Conservation (phyloP, 2,797 vertebrate genomes). For the Botia kubotai region DNA sequence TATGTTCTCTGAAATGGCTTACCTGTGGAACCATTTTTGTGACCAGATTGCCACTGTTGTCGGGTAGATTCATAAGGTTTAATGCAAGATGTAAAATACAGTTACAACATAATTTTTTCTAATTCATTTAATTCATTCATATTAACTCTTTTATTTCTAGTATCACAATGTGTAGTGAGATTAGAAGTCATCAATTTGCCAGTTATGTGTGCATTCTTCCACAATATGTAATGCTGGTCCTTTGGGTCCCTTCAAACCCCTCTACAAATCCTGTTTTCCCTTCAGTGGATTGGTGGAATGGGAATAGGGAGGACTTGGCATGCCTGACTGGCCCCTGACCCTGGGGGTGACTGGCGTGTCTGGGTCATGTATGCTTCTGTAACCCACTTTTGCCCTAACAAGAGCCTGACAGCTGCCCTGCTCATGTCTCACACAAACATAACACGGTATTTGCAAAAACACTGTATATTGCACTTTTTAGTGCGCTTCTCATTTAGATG, state of each 20-base stretch:
- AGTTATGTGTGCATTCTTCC: conserved; percentile 34
- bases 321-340: conserved; percentile 90
- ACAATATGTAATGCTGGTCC: conserved; percentile 6
- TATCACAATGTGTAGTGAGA: not conserved
- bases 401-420: conserved; percentile 78
- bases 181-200: conserved; percentile 11
- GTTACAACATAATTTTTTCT: too few relatives aligned
- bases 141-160: too few relatives aligned
- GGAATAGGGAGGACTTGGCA: conserved; percentile 63
- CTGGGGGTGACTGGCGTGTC: conserved; percentile 84
- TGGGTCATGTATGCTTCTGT: conserved; percentile 79
- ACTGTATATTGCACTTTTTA: not conserved
- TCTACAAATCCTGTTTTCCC: conserved; percentile 60
- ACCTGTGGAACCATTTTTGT: too few relatives aligned
- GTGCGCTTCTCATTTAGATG: too few relatives aligned
- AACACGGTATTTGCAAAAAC: conserved; percentile 25
- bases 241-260: conserved; percentile 60
- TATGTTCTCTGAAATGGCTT: too few relatives aligned
- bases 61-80: too few relatives aligned
- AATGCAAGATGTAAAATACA: too few relatives aligned
- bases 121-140: too few relatives aligned
- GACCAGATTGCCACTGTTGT: too few relatives aligned
- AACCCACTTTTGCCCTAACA: conserved; percentile 79
- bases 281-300: conserved; percentile 61
- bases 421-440: conserved; percentile 70